Base-by-base conservation (phyloP, 2,113 vertebrate genomes). In the Ochotona princeps region DNA sequence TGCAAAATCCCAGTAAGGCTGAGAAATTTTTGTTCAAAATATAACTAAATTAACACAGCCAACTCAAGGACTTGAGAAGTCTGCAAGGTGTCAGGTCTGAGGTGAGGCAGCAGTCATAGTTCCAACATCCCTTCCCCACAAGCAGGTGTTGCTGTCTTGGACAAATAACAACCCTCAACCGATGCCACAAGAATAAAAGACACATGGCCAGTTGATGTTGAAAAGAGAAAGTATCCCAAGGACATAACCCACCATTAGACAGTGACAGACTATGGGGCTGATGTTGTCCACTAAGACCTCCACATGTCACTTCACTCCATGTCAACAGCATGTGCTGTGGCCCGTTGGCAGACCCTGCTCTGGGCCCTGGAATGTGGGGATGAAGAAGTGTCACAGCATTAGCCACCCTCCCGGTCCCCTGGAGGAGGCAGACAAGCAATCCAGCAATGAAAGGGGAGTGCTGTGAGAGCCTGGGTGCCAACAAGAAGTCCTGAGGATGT, bases 401-500 rank as follows among this genome's bases (percentile, higher is more conserved):
- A 30, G 73, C 54, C n/a, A 17, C 65, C 49, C 35, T 66, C 65
- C 8, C 5, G 69, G 28, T 28, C 69, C 15, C 7, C 10, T 0
- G 38, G 44, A 73, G 83, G 73, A 70, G 63, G 61, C 14, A 13
- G 12, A 26, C 20, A 21, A 28, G 30, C 9, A 44, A 23, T 25
- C 3, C 5, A 13, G 32, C 75, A 38, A 0, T 1, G 11, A 54
- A 67, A 57, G 47, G 4, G 17, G 38, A 18, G 20, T 3, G 65
- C 7, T 17, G 21, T 73, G n/a, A 67, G 13, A 0, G 1, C 3
- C 1, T 9, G 30, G n/a, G 60, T 8, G 13, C 32, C 15, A 6
- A 11, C 9, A 2, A 1, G 0, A 47, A 13, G 44, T 9, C 20
- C 10, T 8, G 21, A 54, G 32, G 18, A 17, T 5, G 15, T 5